Base-by-base conservation (phyloP, 2,113 vertebrate species). In the Climacteris rufus region DNA sequence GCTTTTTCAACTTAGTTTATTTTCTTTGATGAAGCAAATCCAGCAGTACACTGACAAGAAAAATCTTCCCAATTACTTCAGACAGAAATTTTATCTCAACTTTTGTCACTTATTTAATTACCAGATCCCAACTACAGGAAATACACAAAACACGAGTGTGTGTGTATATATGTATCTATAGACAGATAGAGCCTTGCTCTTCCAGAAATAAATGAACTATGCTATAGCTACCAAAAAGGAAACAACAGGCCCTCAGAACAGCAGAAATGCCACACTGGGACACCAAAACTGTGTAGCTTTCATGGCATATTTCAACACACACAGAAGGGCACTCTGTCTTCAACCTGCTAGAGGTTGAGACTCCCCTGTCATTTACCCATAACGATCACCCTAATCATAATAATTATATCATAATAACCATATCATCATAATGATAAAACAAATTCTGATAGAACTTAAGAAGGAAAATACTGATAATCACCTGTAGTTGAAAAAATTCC, bases 401-500 rank as follows among this genome's bases (percentile, higher is more conserved):
- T n/a, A n/a, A n/a, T n/a, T n/a, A n/a, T n/a, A n/a, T n/a, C n/a
- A n/a, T n/a, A n/a, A n/a, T n/a, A n/a, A n/a, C n/a, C n/a, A n/a
- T n/a, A n/a, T n/a, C n/a, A n/a, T n/a, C n/a, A n/a, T n/a, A n/a
- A 25, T 7, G 22, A 45, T 23, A 9, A 68, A 56, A 87, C 54
- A 23, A 13, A 17, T 5, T 37, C 21, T 21, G 2, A 30, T 2
- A 84, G 24, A 71, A 40, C 7, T 40, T 72, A 52, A 52, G 40
- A 63, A 19, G 15, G 13, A 75, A 83, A 57, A 35, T 25, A 65
- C 12, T 11, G 27, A 70, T 56, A 83, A 84, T 97, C 94, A 98
- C 99, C 99, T 98, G 99, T 99, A 49, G 99, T 99, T 75, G 99
- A 99, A 98, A 99, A 99, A 97, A 99, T 99, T 90, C 99, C 99